Percentiles rank a stretch among this genome's conserved stretches.
Evolutionary conservation across 2,888 invertebrate genomes (phyloP).

Genomic region (Acrobasis suavella): DNA sequence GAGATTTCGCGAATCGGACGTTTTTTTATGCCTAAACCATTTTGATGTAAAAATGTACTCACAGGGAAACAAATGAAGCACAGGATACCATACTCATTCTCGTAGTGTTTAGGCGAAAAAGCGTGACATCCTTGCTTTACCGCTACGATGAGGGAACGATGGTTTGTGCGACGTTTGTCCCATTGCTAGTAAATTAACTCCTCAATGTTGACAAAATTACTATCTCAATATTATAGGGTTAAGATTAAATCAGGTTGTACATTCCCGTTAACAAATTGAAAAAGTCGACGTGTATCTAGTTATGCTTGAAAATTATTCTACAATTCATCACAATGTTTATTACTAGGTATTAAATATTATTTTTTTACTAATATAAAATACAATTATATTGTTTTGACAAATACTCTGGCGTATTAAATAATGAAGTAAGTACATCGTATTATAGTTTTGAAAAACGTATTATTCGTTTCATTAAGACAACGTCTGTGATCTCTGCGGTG

Average conservation of each 20-base stretch:
- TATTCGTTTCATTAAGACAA: not conserved
- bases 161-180: not conserved
- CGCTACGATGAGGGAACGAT: not conserved
- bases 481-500: no score
- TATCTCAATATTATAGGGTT: slow-evolving; percentile 7
- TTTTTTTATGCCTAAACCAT: no score
- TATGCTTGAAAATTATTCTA: not conserved
- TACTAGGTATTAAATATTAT: not conserved
- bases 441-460: slow-evolving; percentile 5
- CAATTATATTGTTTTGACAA: not conserved
- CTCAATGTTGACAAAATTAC: slow-evolving; percentile 18
- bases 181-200: not conserved
- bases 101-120: no score
- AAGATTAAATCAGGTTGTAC: slow-evolving; percentile 25
- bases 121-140: no score
- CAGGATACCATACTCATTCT: no score
- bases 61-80: no score
- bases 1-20: no score
- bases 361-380: not conserved
- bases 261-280: slow-evolving; percentile 27
- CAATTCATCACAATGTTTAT: slow-evolving; percentile 1
- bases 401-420: not conserved
- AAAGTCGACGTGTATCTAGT: not conserved
- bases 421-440: slow-evolving; percentile 13
- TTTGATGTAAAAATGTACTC: no score